phyloP scores from a whole-genome alignment of 2,113 vertebrate species.

The Bubo scandiacus region DNA sequence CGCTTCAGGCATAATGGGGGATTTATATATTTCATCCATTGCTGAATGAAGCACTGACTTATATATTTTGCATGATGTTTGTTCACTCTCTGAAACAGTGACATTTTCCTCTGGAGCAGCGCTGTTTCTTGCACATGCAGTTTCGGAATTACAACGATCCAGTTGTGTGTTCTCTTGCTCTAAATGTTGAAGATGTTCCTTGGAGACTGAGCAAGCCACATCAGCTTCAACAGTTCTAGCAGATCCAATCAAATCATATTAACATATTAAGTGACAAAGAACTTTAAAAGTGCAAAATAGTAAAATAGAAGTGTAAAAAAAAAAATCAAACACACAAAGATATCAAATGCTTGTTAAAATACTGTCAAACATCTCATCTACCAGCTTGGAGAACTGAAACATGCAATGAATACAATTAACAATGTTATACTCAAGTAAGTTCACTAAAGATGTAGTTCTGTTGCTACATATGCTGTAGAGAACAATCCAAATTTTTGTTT shows the following conservation, averaged over 20 bases:
- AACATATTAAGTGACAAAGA: neutral
- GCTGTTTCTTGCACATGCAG: neutral
- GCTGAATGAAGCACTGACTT: neutral
- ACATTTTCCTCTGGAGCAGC: neutral
- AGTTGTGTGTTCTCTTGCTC: neutral
- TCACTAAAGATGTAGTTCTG: neutral
- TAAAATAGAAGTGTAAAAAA: neutral
- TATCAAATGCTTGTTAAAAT: neutral
- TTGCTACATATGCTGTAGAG: neutral
- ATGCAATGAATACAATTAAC: neutral
- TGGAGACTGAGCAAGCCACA: neutral
- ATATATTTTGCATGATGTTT: neutral
- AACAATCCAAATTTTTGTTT: neutral
- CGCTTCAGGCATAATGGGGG: constrained; percentile 77
- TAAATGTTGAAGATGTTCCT: neutral
- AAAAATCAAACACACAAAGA: neutral
- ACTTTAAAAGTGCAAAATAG: neutral
- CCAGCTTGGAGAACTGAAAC: neutral
- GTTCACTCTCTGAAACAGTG: neutral
- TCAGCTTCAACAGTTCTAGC: constrained; percentile 46
- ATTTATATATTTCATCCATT: constrained; percentile 69
- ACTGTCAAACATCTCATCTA: neutral
- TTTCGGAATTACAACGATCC: neutral
- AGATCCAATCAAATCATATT: constrained; percentile 12
- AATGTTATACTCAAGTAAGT: neutral